Evolutionary conservation across 1,140 invertebrate species (phyloP), one percentile per base, ranked within the genome.

Genomic region (Drosophila guanche): DNA sequence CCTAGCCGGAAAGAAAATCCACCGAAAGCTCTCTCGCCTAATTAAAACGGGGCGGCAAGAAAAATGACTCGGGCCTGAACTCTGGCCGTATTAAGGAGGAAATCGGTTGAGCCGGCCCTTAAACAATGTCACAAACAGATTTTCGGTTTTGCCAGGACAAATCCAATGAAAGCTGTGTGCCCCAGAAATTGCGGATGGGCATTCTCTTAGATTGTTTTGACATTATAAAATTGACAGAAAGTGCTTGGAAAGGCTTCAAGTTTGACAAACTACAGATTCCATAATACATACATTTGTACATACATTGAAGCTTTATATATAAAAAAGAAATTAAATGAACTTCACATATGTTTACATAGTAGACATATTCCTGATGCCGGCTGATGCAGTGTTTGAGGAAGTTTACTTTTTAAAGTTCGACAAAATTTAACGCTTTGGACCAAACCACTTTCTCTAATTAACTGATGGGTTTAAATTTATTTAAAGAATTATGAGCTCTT

Each of bases 21-120:
- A 16, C 16, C 47, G 33, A 74, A 83, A 65, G 74, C 79, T 78
- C 59, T 81, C 37, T 78, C 62, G 63, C 59, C 59, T 81, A 83
- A 81, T 81, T 83, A 81, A 83, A 81, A 81, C 71, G 58, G 54
- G 58, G 33, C 29, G 56, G 2, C 42, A 40, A 69, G 41, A 47
- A 71, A 46, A 37, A 33, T 12, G 33, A 3, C 25, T 48, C 16
- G 23, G 33, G 4, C 20, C 48, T 29, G 48, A 71, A 20, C 47
- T 4, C 14, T 23, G 29, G 40, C 12, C 14, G 8, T 55, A 48
- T 56, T 1, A 5, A 51, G 37, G 12, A 40, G 7, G 29, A 69
- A 58, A 51, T 16, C 8, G 16, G 6, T 42, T 69, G 50, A 58
- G 52, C 27, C 20, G 20, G n/a, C 7, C 33, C 46, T 43, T 40